Evolutionary conservation across 2,113 vertebrate genomes (phyloP).

Genomic region (Euleptes europaea): DNA sequence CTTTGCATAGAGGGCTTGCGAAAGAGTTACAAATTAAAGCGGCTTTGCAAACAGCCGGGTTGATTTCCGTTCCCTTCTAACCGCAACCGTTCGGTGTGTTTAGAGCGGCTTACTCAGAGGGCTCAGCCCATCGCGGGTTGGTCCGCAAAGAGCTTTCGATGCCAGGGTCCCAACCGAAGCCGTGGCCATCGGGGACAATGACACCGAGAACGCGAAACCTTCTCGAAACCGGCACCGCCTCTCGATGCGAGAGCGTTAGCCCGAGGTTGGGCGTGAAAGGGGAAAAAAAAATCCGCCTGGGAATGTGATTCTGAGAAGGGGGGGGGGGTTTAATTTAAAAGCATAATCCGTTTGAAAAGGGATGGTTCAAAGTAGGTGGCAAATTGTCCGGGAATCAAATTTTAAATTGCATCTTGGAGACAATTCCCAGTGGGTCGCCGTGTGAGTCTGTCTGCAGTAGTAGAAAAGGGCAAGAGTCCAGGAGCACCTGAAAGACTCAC

Average conservation of each 20-base stretch:
- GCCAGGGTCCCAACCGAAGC: background rate
- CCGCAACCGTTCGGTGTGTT: constrained; percentile 44
- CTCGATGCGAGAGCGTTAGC: background rate
- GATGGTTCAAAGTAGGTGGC: background rate
- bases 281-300: no score
- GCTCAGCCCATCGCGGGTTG: background rate
- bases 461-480: no score
- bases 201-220: background rate
- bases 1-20: constrained; percentile 7
- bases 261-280: background rate
- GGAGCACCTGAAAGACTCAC: no score
- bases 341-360: background rate
- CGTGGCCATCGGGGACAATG: background rate
- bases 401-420: background rate
- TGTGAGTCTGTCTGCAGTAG: no score
- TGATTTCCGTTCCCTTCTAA: constrained; percentile 35
- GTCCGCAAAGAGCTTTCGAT: constrained; percentile 4
- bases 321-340: background rate
- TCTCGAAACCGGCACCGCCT: background rate
- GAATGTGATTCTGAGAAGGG: background rate
- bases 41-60: constrained; percentile 46
- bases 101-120: constrained; percentile 52
- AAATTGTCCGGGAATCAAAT: background rate
- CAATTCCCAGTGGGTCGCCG: no score
- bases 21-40: background rate